A percentile compares a stretch with the other conserved stretches of the same genome.
These are phyloP conservation scores for Phorcus lineatus DNA, from an alignment of 2,888 invertebrate species.

Conservation along the genomic window DNA sequence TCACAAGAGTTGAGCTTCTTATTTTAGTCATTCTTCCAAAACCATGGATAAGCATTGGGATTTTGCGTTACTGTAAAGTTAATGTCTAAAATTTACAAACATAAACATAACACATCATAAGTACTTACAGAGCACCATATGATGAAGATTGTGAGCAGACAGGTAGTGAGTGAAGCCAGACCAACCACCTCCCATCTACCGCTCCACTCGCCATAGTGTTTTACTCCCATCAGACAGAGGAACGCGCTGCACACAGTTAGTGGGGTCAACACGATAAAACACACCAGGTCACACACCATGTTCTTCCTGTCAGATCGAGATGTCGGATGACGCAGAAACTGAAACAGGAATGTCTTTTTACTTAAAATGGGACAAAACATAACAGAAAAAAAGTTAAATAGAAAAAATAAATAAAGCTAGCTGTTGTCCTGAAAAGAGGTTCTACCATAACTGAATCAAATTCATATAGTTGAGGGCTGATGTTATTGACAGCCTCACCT, in stretches of 20 bases:
- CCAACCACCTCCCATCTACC: slow-evolving; percentile 60
- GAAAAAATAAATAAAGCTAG: background rate
- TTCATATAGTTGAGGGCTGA: too few species aligned
- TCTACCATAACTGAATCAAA: too few species aligned
- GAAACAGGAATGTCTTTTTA: slow-evolving; percentile 51
- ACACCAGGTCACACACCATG: slow-evolving; percentile 78
- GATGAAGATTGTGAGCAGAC: slow-evolving; percentile 61
- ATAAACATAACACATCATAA: too few species aligned
- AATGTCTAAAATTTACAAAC: too few species aligned
- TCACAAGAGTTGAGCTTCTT: too few species aligned
- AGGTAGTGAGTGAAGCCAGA: slow-evolving; percentile 57
- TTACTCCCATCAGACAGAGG: slow-evolving; percentile 77
- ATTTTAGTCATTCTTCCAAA: too few species aligned
- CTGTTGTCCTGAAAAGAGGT: too few species aligned
- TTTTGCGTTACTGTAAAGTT: too few species aligned
- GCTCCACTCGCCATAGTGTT: slow-evolving; percentile 49
- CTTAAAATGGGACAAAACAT: background rate
- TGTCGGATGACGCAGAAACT: slow-evolving; percentile 79
- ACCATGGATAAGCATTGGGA: too few species aligned
- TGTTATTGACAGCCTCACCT: too few species aligned
- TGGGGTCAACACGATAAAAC: slow-evolving; percentile 80
- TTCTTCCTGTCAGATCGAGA: slow-evolving; percentile 75
- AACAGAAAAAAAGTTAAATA: background rate
- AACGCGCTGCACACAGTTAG: slow-evolving; percentile 78
- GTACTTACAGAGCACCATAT: slow-evolving; percentile 53